Conservation (phyloP, 1,140 invertebrate species). For the Stegodyphus mimosarum region DNA sequence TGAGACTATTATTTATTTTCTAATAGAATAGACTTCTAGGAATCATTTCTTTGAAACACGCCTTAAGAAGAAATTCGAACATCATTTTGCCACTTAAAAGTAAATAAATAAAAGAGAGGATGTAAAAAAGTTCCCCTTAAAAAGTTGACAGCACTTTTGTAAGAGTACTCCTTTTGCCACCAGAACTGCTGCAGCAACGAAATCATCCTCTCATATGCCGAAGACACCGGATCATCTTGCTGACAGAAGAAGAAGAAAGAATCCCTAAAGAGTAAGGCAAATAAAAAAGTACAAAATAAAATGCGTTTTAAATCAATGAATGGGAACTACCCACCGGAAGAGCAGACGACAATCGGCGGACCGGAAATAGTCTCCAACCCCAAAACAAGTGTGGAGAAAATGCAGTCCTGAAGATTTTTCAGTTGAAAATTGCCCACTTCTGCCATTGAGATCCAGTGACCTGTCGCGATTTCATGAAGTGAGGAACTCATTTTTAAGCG, state of each 20-base stretch:
- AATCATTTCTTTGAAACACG: too few species aligned
- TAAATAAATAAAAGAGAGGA: too few species aligned
- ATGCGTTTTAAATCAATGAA: neutral
- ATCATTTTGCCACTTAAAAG: too few species aligned
- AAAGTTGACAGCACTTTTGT: constrained; percentile 13
- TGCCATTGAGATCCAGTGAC: constrained; percentile 52
- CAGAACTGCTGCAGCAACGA: neutral
- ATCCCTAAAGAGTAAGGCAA: neutral
- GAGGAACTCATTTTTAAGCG: constrained; percentile 16
- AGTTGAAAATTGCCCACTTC: constrained; percentile 9
- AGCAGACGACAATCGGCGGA: constrained; percentile 40
- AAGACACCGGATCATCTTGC: constrained; percentile 32
- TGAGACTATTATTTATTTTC: too few species aligned
- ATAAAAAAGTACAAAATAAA: constrained; percentile 30
- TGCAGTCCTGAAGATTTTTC: constrained; percentile 28
- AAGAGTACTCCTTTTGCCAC: constrained; percentile 16
- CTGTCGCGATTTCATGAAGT: constrained; percentile 51
- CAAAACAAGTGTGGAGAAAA: constrained; percentile 52
- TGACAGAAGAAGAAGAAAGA: constrained; percentile 14
- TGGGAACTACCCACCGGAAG: constrained; percentile 47
- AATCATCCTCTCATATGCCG: neutral
- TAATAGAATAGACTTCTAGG: too few species aligned
- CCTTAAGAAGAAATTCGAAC: too few species aligned
- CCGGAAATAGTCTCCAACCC: constrained; percentile 43
- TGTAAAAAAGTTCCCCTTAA: neutral